Base-by-base conservation (phyloP, 2,797 vertebrate genomes). In the Sebastes hubbsi region DNA sequence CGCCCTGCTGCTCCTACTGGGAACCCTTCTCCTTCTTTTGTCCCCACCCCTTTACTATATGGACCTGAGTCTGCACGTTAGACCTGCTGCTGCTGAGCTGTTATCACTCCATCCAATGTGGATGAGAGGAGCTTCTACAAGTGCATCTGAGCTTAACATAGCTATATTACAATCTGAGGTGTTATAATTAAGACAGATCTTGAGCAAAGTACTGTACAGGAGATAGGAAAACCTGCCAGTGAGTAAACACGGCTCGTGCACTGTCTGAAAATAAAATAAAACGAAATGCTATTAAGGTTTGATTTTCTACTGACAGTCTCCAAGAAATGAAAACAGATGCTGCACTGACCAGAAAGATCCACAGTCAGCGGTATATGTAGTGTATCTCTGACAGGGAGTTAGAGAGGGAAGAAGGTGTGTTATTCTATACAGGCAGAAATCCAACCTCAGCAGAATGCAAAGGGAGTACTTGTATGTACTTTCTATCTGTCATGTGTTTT, bases 391-490 rank as follows among this genome's bases (percentile, higher is more conserved):
- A 77, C 56, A 71, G 67, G 55, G 64, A 62, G 70, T 29, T 78
- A 81, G n/a, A 32, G 52, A 73, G 25, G 25, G 56, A 67, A 49
- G 61, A 72, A 55, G 75, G 73, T 76, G 74, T 72, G 58, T 81
- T 77, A 14, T 29, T 69, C 63, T 56, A 24, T 66, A 72, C 1
- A 55, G 61, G 8, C 75, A 77, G 79, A 91, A 91, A 55, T 79
- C 7, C 81, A 55, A n/a, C 52, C 74, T 90, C 86, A 91, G 90
- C 88, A 87, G 32, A 84, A 87, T 84, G 85, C 38, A 84, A 74
- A 83, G 65, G 22, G 52, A 82, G 73, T 60, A 27, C 38, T 55
- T 74, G 0, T 32, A 56, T 22, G 46, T 8, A 20, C 32, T 56
- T 30, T 14, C 22, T 25, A 66, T 71, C 59, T 29, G 11, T 25